Conservation (phyloP, 2,888 invertebrate genomes). For the Panopea generosa region DNA sequence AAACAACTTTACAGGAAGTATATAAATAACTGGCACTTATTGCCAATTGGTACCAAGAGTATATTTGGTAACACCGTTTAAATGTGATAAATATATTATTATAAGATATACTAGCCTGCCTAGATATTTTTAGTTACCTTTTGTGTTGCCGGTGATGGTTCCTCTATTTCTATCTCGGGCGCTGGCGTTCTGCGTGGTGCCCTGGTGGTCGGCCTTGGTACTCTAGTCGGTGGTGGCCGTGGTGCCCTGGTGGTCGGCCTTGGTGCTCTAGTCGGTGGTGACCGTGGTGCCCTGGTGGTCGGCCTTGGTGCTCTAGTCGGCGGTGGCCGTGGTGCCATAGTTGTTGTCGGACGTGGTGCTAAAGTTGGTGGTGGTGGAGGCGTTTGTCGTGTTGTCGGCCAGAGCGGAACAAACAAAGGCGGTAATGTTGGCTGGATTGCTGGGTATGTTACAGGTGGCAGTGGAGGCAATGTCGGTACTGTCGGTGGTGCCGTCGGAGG, state of each 20-base stretch:
- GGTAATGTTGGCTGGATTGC: not conserved
- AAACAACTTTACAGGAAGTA: too few species aligned
- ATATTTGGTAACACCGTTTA: too few species aligned
- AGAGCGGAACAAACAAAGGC: not conserved
- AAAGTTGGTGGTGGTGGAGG: conserved; percentile 7
- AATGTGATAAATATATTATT: too few species aligned
- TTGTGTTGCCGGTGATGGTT: too few species aligned
- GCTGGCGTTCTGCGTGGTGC: not conserved
- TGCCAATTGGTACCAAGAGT: too few species aligned
- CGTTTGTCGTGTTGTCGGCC: not conserved
- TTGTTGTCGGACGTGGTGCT: conserved; percentile 4
- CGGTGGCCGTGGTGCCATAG: not conserved
- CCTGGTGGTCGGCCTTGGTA: not conserved
- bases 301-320: not conserved
- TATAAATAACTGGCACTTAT: too few species aligned
- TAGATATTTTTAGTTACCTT: too few species aligned
- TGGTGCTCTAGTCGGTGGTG: not conserved
- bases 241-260: too few species aligned
- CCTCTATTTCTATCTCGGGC: too few species aligned
- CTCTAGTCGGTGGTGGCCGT: too few species aligned
- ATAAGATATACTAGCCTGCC: too few species aligned
- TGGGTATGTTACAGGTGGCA: not conserved
- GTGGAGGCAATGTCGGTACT: conserved; percentile 10
- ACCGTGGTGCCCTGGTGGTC: conserved; percentile 1
- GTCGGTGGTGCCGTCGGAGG: not conserved